phyloP scores from a whole-genome alignment of 2,797 vertebrate species.

The Acipenser transmontanus region DNA sequence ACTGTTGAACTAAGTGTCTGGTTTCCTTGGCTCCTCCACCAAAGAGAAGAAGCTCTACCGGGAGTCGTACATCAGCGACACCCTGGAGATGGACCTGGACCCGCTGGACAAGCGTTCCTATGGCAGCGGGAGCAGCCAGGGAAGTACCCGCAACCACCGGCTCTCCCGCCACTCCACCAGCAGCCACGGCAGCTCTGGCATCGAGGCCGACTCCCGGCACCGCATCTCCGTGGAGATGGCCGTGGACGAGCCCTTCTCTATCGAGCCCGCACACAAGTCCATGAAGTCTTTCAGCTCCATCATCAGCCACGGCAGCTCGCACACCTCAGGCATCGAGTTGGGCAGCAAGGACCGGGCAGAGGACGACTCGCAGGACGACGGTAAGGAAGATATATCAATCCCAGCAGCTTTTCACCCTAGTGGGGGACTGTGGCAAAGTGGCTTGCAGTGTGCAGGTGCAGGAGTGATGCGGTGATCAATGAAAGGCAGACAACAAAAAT shows the following conservation, averaged over 20 bases:
- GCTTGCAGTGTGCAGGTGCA: too few relatives aligned
- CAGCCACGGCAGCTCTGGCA: slow-evolving; percentile 60
- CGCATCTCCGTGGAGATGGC: slow-evolving; percentile 63
- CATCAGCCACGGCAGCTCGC: slow-evolving; percentile 56
- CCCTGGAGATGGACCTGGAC: slow-evolving; percentile 61
- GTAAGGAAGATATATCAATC: slow-evolving; percentile 41
- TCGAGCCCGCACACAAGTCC: slow-evolving; percentile 21
- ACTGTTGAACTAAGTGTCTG: background rate
- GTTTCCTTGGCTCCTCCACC: background rate
- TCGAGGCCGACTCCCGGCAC: slow-evolving; percentile 65
- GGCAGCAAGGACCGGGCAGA: slow-evolving; percentile 50
- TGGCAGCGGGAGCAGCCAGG: slow-evolving; percentile 45
- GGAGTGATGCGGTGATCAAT: too few relatives aligned
- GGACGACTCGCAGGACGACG: slow-evolving; percentile 60
- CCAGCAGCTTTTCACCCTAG: too few relatives aligned
- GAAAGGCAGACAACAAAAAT: too few relatives aligned
- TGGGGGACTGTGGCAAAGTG: too few relatives aligned
- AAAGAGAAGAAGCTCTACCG: slow-evolving; percentile 77
- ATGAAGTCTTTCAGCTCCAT: slow-evolving; percentile 56
- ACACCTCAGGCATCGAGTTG: slow-evolving; percentile 52
- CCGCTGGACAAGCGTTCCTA: slow-evolving; percentile 30
- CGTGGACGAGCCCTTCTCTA: slow-evolving; percentile 51
- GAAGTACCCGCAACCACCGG: slow-evolving; percentile 45
- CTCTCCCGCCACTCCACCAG: slow-evolving; percentile 63
- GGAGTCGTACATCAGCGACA: slow-evolving; percentile 81